These are phyloP conservation scores for Channa argus DNA, from an alignment of 2,113 vertebrate species.

Conservation along the genomic window DNA sequence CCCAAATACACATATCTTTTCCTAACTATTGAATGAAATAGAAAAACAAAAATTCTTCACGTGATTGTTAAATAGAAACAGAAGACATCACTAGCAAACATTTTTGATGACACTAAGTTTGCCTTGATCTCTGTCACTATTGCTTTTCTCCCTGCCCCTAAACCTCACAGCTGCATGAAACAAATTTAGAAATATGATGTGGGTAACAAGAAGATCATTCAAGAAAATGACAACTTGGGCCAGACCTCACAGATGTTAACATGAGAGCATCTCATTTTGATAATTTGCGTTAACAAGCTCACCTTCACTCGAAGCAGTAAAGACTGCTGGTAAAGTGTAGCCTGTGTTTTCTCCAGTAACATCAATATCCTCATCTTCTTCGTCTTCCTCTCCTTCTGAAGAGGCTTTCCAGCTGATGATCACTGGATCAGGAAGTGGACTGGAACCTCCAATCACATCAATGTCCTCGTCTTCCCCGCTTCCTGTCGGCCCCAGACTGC, in stretches of 20 bases:
- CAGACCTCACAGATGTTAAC: not conserved
- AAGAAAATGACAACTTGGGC: not conserved
- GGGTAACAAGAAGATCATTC: not conserved
- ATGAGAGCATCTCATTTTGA: slow-evolving; percentile 1
- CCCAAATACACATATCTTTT: slow-evolving; percentile 1
- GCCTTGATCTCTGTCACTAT: not conserved
- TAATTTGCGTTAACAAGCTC: slow-evolving; percentile 1
- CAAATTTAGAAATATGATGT: not conserved
- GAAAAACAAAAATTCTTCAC: slow-evolving; percentile 9
- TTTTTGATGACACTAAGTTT: not conserved
- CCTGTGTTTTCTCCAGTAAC: slow-evolving; percentile 45
- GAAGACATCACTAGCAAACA: not conserved
- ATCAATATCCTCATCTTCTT: slow-evolving; percentile 55
- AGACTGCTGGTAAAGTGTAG: not conserved
- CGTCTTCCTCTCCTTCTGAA: slow-evolving; percentile 42
- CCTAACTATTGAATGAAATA: not conserved
- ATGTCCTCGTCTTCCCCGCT: slow-evolving; percentile 57
- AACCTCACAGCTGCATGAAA: slow-evolving; percentile 9
- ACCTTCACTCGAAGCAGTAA: slow-evolving; percentile 9
- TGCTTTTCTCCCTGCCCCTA: not conserved
- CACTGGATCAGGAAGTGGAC: slow-evolving; percentile 39
- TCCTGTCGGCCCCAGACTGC: not conserved
- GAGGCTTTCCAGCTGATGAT: slow-evolving; percentile 44
- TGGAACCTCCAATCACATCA: slow-evolving; percentile 66
- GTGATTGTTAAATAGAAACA: not conserved